Conservation (phyloP, 2,888 invertebrate genomes). For the Mamestra brassicae region DNA sequence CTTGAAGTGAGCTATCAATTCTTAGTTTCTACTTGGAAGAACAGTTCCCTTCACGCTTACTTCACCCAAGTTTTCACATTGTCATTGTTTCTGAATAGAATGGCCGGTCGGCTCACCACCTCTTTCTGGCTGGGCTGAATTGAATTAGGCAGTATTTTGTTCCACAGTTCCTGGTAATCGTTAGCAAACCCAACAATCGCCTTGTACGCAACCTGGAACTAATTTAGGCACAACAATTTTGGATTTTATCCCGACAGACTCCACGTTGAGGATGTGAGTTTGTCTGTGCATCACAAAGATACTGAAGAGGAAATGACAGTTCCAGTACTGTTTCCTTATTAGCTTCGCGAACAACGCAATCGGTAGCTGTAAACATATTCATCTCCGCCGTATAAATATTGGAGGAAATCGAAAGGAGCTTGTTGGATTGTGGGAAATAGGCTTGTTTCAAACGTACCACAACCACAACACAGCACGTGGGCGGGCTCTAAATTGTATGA, state of each 20-base stretch:
- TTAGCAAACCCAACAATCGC: not conserved
- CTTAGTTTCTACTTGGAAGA: no score
- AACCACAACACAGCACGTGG: no score
- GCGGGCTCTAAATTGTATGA: no score
- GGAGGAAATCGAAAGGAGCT: slow-evolving; percentile 42
- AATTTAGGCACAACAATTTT: slow-evolving; percentile 27
- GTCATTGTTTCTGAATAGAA: no score
- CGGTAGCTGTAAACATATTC: slow-evolving; percentile 39
- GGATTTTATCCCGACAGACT: slow-evolving; percentile 17
- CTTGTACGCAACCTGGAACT: slow-evolving; percentile 19
- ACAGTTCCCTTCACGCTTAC: no score
- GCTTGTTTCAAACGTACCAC: no score
- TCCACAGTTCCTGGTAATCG: not conserved
- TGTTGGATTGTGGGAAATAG: not conserved
- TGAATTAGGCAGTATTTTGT: not conserved
- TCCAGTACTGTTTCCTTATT: slow-evolving; percentile 59
- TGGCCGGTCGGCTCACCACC: no score
- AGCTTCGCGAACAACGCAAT: slow-evolving; percentile 40
- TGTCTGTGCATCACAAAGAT: slow-evolving; percentile 38
- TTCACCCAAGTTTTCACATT: no score
- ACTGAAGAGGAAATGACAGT: slow-evolving; percentile 55
- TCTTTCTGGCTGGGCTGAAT: not conserved
- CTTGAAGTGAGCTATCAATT: no score
- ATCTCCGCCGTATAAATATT: slow-evolving; percentile 42
- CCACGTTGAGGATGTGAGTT: slow-evolving; percentile 24